Conservation (phyloP, 2,888 invertebrate genomes). For the Mellilla xanthometata region DNA sequence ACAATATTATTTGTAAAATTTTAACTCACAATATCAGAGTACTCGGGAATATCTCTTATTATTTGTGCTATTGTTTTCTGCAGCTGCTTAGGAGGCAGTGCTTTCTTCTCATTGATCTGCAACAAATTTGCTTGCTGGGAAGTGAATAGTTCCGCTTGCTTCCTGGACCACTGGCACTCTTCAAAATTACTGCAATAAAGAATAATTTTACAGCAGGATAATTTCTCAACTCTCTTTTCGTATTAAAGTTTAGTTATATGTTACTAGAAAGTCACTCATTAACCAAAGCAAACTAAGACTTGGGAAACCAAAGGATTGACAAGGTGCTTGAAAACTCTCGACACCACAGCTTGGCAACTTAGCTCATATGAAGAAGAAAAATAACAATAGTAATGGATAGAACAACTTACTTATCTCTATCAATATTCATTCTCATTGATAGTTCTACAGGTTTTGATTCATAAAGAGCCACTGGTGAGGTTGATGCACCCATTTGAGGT, state of each 20-base stretch:
- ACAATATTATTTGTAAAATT: no score
- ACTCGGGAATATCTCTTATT: constrained; percentile 89
- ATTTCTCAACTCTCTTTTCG: no score
- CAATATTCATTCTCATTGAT: constrained; percentile 66
- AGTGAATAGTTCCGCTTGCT: constrained; percentile 94
- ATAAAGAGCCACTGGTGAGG: constrained; percentile 52
- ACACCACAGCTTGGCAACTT: no score
- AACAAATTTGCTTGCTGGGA: constrained; percentile 92
- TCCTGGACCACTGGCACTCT: constrained; percentile 90
- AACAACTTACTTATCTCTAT: constrained; percentile 73
- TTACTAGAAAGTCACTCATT: no score
- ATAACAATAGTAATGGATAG: no score
- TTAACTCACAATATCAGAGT: constrained; percentile 89
- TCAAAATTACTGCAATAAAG: constrained; percentile 64
- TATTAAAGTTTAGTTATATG: no score
- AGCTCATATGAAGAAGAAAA: no score
- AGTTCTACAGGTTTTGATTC: constrained; percentile 63
- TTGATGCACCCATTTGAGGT: constrained; percentile 40
- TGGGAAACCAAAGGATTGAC: no score
- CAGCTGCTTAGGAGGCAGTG: constrained; percentile 88
- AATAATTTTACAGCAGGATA: no score
- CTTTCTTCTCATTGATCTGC: constrained; percentile 91
- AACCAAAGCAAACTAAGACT: no score
- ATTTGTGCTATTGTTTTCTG: constrained; percentile 89
- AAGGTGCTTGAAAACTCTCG: no score